These are phyloP conservation scores for Meganola albula DNA, from an alignment of 2,888 invertebrate species.

Conservation along the genomic window DNA sequence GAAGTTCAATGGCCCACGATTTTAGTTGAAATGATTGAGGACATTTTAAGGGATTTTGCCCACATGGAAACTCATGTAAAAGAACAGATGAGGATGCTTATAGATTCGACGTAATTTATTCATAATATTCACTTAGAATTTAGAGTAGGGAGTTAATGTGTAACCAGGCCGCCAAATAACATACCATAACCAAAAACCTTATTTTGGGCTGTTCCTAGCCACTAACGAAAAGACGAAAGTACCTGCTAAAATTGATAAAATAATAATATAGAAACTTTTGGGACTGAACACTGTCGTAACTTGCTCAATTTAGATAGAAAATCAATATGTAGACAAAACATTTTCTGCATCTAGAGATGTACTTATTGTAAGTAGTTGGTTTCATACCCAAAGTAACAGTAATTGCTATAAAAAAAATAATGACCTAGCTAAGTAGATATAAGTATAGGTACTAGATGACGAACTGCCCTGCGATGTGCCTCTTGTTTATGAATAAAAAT, in stretches of 20 bases:
- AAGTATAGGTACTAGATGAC: conserved; percentile 13
- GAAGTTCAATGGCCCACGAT: conserved; percentile 88
- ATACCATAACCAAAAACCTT: no score
- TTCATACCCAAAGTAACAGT: no score
- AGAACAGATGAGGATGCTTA: conserved; percentile 77
- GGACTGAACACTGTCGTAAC: conserved; percentile 25
- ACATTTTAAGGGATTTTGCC: conserved; percentile 87
- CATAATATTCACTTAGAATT: conserved; percentile 7
- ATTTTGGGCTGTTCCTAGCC: no score
- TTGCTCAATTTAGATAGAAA: conserved; percentile 30
- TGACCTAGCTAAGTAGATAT: background rate
- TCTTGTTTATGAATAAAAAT: no score
- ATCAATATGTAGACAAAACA: no score
- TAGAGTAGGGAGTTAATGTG: conserved; percentile 21
- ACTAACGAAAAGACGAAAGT: no score
- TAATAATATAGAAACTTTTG: no score
- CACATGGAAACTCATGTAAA: conserved; percentile 89
- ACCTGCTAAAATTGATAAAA: no score
- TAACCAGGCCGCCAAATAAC: conserved; percentile 24
- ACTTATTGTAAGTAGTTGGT: no score
- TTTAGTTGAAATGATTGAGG: conserved; percentile 85
- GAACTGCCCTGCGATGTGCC: conserved; percentile 28
- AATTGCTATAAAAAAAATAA: no score
- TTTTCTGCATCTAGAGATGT: no score
- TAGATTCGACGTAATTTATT: conserved; percentile 46